Evolutionary conservation across 2,113 vertebrate genomes (phyloP).

Genomic region (Sturnira hondurensis): DNA sequence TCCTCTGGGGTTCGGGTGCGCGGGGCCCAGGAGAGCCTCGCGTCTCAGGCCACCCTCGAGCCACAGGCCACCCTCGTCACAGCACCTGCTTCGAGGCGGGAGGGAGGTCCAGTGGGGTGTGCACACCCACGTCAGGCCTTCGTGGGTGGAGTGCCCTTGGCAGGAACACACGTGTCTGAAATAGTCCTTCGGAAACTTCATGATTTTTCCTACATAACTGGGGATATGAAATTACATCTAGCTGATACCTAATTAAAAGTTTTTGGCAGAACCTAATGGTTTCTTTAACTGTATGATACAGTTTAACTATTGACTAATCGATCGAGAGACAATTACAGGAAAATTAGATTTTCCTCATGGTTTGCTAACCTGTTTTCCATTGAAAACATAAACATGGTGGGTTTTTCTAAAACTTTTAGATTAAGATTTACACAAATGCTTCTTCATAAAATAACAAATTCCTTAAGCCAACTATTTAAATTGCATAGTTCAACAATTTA

Average conservation of each 20-base stretch:
- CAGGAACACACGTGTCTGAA: neutral
- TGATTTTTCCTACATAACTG: neutral
- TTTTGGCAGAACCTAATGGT: slow-evolving; percentile 26
- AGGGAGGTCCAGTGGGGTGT: rapidly evolving
- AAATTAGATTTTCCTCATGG: neutral
- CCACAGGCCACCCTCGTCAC: neutral
- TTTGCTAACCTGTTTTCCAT: slow-evolving; percentile 30
- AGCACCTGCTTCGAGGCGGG: neutral
- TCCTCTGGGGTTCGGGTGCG: slow-evolving; percentile 55
- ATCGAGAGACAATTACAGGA: slow-evolving; percentile 37
- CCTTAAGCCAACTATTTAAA: neutral
- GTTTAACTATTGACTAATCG: slow-evolving; percentile 39
- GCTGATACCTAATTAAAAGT: neutral
- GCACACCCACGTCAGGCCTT: neutral
- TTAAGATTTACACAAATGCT: neutral
- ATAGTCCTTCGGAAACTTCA: neutral
- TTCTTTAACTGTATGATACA: neutral
- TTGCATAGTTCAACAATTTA: neutral
- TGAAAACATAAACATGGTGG: neutral
- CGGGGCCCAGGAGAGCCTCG: slow-evolving; percentile 38
- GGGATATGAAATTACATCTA: slow-evolving; percentile 28
- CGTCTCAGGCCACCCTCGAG: slow-evolving; percentile 7
- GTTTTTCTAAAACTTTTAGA: neutral
- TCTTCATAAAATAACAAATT: slow-evolving; percentile 12
- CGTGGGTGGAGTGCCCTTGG: neutral